Evolutionary conservation across 2,113 vertebrate genomes (phyloP).

Genomic region (Bettongia penicillata): DNA sequence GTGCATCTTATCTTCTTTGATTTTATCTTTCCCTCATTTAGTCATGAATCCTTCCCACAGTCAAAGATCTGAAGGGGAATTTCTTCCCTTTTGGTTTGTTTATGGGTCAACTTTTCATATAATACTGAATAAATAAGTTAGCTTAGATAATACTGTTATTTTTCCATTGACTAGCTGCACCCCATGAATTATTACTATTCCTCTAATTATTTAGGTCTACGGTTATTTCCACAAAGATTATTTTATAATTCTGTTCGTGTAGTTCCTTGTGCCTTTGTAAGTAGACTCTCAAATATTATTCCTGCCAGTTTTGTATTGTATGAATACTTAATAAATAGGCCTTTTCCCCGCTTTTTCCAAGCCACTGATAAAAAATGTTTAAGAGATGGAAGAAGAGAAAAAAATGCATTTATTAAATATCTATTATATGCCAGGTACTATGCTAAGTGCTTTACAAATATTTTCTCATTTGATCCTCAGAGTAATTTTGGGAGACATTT

Average conservation of each 20-base stretch:
- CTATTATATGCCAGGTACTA: background rate
- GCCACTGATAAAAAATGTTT: background rate
- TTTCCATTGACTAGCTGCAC: background rate
- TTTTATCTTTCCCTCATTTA: too few relatives aligned
- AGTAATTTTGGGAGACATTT: background rate
- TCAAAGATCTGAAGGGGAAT: background rate
- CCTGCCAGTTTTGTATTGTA: background rate
- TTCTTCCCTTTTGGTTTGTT: background rate
- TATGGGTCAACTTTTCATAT: background rate
- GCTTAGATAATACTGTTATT: background rate
- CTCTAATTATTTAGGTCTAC: background rate
- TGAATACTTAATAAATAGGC: background rate
- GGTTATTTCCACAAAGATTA: background rate
- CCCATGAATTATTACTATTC: background rate
- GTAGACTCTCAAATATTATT: background rate
- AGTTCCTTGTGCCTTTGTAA: background rate
- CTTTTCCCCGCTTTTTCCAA: background rate
- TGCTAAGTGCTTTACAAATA: background rate
- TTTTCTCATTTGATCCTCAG: slow-evolving; percentile 11
- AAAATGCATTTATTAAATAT: background rate
- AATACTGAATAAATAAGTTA: background rate
- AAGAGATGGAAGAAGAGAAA: too few relatives aligned
- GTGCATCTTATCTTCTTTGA: too few relatives aligned
- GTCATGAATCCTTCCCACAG: too few relatives aligned
- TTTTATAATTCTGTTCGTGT: background rate